A percentile compares a stretch with the other conserved stretches of the same genome.
Conservation (phyloP, 2,888 invertebrate genomes). For the Oxytorus armatus region DNA sequence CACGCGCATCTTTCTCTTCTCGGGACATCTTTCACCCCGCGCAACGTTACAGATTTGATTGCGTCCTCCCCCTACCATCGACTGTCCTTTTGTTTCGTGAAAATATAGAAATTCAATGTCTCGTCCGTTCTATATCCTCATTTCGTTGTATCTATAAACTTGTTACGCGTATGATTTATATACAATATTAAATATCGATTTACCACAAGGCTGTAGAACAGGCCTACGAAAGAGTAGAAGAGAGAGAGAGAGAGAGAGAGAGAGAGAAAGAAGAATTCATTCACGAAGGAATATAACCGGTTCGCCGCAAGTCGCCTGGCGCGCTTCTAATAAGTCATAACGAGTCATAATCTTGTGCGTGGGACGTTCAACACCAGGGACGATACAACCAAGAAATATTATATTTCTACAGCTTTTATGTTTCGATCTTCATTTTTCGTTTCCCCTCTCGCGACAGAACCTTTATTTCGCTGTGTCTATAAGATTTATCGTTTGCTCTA, state of each 20-base stretch:
- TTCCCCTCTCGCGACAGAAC: background rate
- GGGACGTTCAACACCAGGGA: conserved; percentile 56
- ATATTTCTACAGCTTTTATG: conserved; percentile 20
- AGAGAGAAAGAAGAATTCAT: conserved; percentile 58
- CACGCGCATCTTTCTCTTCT: background rate
- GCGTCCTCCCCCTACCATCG: background rate
- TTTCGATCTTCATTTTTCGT: conserved; percentile 11
- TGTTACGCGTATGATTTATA: conserved; percentile 28
- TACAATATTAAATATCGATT: conserved; percentile 50
- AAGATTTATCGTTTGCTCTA: background rate
- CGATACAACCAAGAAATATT: conserved; percentile 38
- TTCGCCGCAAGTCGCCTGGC: conserved; percentile 62
- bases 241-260: conserved; percentile 32
- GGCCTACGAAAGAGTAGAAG: conserved; percentile 4
- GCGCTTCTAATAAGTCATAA: conserved; percentile 68
- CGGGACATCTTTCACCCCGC: conserved; percentile 2
- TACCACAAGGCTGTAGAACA: conserved; percentile 16
- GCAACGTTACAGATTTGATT: conserved; percentile 25
- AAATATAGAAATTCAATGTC: background rate
- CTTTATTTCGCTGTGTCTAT: background rate
- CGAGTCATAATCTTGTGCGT: conserved; percentile 66
- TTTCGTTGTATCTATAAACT: conserved; percentile 40
- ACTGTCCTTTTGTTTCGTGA: background rate
- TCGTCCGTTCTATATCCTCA: background rate
- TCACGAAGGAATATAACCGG: conserved; percentile 65